Evolutionary conservation across 1,140 invertebrate genomes (phyloP).

Genomic region (Adoxophyes honmai): DNA sequence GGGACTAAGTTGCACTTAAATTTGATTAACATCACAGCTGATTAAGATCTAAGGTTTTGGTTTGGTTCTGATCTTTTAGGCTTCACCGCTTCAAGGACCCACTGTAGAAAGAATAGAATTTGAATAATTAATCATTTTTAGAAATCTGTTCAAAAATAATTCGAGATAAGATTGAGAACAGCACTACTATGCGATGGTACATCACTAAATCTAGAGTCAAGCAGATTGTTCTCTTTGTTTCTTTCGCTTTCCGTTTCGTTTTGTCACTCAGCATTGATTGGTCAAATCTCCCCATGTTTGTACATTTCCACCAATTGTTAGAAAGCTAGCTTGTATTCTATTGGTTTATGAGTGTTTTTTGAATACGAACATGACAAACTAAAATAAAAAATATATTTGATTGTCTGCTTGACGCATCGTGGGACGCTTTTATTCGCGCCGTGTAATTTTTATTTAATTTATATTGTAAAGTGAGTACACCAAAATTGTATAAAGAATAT

Average conservation of each 20-base stretch:
- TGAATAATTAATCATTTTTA: too few relatives aligned
- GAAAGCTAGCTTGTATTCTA: neutral
- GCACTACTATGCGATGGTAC: neutral
- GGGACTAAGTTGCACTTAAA: too few relatives aligned
- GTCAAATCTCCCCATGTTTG: neutral
- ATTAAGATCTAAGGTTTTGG: too few relatives aligned
- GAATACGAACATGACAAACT: neutral
- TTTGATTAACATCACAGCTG: too few relatives aligned
- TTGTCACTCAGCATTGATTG: neutral
- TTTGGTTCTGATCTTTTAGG: too few relatives aligned
- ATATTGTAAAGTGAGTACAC: slow-evolving; percentile 28
- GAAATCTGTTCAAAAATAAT: too few relatives aligned
- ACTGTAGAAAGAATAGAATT: too few relatives aligned
- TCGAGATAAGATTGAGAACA: too few relatives aligned
- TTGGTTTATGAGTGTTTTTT: neutral
- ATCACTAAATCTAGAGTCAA: neutral
- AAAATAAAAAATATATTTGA: slow-evolving; percentile 15
- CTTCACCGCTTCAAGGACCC: too few relatives aligned
- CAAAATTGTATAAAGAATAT: neutral
- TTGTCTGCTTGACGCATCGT: slow-evolving; percentile 46
- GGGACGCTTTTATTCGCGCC: slow-evolving; percentile 57
- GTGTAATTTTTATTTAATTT: slow-evolving; percentile 51
- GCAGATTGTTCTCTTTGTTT: slow-evolving; percentile 2
- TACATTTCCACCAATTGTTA: neutral
- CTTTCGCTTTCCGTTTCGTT: neutral